Percentiles rank a stretch among this genome's conserved stretches.
These are phyloP conservation scores for Netelia virgata DNA, from an alignment of 2,888 invertebrate species.

Conservation along the genomic window DNA sequence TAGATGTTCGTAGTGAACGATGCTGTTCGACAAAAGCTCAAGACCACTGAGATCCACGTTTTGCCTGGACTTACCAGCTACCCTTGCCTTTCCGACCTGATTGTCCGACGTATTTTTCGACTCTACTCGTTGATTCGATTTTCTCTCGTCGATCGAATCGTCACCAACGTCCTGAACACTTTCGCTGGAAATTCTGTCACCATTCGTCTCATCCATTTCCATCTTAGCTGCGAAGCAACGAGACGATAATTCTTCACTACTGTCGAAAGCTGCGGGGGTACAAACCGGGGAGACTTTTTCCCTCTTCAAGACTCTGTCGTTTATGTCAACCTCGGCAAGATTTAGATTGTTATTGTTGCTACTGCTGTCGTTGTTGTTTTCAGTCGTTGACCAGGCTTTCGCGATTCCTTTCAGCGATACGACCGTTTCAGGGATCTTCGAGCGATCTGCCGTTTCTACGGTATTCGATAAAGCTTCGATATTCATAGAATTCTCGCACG, in stretches of 20 bases:
- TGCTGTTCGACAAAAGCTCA: slow-evolving; percentile 93
- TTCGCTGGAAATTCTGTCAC: background rate
- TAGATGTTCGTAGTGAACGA: slow-evolving; percentile 90
- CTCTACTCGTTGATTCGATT: slow-evolving; percentile 12
- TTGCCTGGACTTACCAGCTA: slow-evolving; percentile 70
- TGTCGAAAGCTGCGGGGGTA: slow-evolving; percentile 9
- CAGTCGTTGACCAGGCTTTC: slow-evolving; percentile 52
- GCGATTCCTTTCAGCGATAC: slow-evolving; percentile 1
- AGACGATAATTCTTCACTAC: slow-evolving; percentile 3
- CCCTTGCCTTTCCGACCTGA: slow-evolving; percentile 46
- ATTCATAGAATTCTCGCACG: slow-evolving; percentile 73
- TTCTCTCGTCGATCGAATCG: background rate
- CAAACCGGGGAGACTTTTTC: slow-evolving; percentile 49
- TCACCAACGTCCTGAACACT: background rate
- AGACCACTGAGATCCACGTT: slow-evolving; percentile 92
- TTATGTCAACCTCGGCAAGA: slow-evolving; percentile 38
- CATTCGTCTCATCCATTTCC: slow-evolving; percentile 3
- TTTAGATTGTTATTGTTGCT: slow-evolving; percentile 68
- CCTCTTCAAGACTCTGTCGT: slow-evolving; percentile 42
- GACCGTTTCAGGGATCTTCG: background rate
- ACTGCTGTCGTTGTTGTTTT: slow-evolving; percentile 74
- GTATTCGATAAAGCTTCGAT: slow-evolving; percentile 32
- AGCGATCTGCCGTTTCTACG: slow-evolving; percentile 1
- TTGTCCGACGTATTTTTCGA: slow-evolving; percentile 15
- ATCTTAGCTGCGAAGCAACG: background rate